Base-by-base conservation (phyloP, 2,797 vertebrate genomes). In the Peromyscus attwateri region DNA sequence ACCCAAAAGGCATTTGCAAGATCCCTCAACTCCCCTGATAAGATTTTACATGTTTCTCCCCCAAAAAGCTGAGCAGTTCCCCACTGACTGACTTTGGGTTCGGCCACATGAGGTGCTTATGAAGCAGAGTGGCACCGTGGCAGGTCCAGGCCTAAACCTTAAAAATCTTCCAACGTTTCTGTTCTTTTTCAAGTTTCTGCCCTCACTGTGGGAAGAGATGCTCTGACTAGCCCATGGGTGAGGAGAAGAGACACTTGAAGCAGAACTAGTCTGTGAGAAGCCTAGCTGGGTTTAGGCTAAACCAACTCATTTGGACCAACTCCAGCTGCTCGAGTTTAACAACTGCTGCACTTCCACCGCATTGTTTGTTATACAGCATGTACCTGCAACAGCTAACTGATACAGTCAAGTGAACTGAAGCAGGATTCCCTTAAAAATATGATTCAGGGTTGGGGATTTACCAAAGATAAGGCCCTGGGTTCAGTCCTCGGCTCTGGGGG, bases 261-360 rank as follows among this genome's bases (percentile, higher is more conserved):
- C 11, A 3, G 14, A 91, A 16, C 23, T 19, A 25, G n/a, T 66
- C 80, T 21, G 8, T 8, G 57, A n/a, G 64, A 2, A 25, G 37
- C 37, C 43, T 25, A 1, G 37, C 25, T 13, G 21, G 68, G 52
- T 60, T 77, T 40, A 62, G 13, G 5, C 0, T 2, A 71, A 62
- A 76, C 14, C 29, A 4, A 40, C 13, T 34, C 75, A 4, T 14
- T 0, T 3, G 10, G 73, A n/a, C 52, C 82, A 27, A 76, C 66
- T 84, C 55, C 52, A 43, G 89, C 25, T 9, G 3, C 4, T 0
- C 2, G 52, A 34, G 43, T 68, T 46, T 46, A 40, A 12, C 1
- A 70, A 7, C 17, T 2, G 40, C 43, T 25, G 1, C 37, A 40
- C 80, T 3, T 31, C 27, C 0, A 9, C 0, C 2, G 55, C 11